Evolutionary conservation across 2,113 vertebrate species (phyloP).

Genomic region (Silurus asotus): DNA sequence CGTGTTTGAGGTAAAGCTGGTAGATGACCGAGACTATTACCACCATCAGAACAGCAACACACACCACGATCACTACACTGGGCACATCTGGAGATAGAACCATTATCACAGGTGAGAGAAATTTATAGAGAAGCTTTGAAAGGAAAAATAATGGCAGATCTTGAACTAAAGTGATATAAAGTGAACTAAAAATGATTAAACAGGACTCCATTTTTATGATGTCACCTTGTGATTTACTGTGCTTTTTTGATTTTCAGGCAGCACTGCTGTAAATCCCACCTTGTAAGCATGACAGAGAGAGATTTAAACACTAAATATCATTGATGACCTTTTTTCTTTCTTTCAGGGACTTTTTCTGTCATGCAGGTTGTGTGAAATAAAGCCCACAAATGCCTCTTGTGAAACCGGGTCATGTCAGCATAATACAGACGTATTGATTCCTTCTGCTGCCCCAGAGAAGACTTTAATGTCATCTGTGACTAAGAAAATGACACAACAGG

Average conservation of each 20-base stretch:
- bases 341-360: neutral
- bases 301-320: neutral
- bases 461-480: constrained; percentile 20
- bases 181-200: too few relatives aligned
- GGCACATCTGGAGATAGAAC: constrained; percentile 77
- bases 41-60: constrained; percentile 83
- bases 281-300: constrained; percentile 6
- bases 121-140: neutral
- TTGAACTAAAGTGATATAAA: neutral
- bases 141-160: neutral
- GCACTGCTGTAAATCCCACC: neutral
- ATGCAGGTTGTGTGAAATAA: neutral
- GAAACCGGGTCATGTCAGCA: constrained; percentile 11
- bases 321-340: neutral
- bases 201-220: neutral
- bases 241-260: neutral
- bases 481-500: constrained; percentile 26
- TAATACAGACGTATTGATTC: constrained; percentile 28
- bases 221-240: neutral
- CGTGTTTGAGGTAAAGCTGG: constrained; percentile 79
- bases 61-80: constrained; percentile 82
- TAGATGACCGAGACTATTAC: constrained; percentile 85
- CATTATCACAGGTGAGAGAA: neutral
- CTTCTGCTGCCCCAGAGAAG: neutral
- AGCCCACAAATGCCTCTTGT: neutral